Conservation (phyloP, 2,113 vertebrate species). For the Oncorhynchus keta region DNA sequence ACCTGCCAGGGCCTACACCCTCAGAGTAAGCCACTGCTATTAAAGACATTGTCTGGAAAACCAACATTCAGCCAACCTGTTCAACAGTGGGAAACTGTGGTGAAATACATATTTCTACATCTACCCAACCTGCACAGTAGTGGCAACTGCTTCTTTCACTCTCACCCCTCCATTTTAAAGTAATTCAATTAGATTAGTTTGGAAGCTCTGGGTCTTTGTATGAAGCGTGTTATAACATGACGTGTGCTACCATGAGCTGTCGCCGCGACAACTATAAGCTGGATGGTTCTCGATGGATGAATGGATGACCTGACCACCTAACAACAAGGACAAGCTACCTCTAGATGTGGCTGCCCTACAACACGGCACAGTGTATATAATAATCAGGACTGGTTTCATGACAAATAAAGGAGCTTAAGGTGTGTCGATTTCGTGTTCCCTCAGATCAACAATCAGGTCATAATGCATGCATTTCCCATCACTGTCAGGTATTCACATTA, state of each 20-base stretch:
- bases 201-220: conserved; percentile 71
- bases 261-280: conserved; percentile 37
- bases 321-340: conserved; percentile 60
- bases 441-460: conserved; percentile 61
- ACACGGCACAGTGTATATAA: conserved; percentile 72
- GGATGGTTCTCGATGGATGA: conserved; percentile 2
- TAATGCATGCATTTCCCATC: conserved; percentile 71
- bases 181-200: conserved; percentile 67
- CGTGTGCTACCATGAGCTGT: conserved; percentile 52
- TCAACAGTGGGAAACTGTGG: background rate
- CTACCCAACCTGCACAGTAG: conserved; percentile 32
- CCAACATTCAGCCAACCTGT: background rate
- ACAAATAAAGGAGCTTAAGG: conserved; percentile 54
- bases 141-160: conserved; percentile 53
- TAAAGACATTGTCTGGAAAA: background rate
- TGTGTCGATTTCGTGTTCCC: conserved; percentile 54
- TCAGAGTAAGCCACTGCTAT: background rate
- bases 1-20: background rate
- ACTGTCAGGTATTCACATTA: conserved; percentile 74
- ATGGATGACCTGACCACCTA: conserved; percentile 50
- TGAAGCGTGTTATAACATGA: conserved; percentile 52
- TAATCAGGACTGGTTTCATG: conserved; percentile 59
- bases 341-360: conserved; percentile 66
- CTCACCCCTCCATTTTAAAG: conserved; percentile 32
- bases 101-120: conserved; percentile 13